Conservation (phyloP, 2,888 invertebrate genomes). For the Cataglyphis livida region DNA sequence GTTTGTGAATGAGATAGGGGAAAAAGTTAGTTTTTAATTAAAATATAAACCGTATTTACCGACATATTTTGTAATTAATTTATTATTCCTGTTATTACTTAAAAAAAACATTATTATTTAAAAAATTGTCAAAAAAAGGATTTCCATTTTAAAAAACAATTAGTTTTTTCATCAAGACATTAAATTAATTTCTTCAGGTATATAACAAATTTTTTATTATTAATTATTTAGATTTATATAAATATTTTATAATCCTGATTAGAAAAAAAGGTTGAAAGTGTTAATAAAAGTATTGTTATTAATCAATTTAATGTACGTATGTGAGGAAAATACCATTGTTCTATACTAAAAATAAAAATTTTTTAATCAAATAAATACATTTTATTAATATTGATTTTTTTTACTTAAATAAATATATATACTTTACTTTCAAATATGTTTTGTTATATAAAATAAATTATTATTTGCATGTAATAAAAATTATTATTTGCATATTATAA, state of each 20-base stretch:
- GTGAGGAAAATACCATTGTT: not conserved
- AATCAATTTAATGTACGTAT: not conserved
- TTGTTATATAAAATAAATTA: no score
- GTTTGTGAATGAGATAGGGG: not conserved
- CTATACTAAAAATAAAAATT: no score
- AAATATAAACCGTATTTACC: not conserved
- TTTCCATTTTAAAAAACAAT: not conserved
- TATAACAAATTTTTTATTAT: not conserved
- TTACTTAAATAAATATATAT: no score
- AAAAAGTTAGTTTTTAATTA: not conserved
- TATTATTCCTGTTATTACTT: not conserved
- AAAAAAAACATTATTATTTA: not conserved
- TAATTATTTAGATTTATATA: not conserved
- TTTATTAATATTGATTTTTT: no score
- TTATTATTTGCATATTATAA: no score
- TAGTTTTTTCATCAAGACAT: not conserved
- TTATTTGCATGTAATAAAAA: no score
- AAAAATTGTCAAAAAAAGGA: not conserved
- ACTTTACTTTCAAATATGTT: no score
- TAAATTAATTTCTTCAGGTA: not conserved
- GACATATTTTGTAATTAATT: constrained; percentile 10
- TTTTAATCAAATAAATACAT: no score
- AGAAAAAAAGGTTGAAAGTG: not conserved
- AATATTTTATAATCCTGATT: not conserved
- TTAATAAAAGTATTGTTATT: not conserved